Evolutionary conservation across 1,140 invertebrate species (phyloP), one percentile per base, ranked within the genome.

Genomic region (Papilio xuthus): DNA sequence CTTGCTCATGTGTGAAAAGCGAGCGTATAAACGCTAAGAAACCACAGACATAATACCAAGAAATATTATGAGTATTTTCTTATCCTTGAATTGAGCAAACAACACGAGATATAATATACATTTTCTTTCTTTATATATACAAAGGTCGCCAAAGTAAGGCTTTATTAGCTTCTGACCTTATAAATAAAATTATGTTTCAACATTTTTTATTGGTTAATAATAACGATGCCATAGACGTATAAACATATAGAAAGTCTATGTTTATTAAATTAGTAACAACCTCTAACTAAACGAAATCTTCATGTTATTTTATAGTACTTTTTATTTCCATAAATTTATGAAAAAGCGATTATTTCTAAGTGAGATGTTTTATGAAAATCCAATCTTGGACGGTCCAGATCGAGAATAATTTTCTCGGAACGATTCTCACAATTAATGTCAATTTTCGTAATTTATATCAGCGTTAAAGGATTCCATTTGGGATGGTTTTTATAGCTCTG

Each of bases 391-490:
- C 50, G n/a, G 53, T 76, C 50, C 42, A 63, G 41, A 20, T 63
- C 53, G 50, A 60, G 74, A 76, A 60, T 76, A 76, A 76, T 76
- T 76, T 53, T 76, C 74, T 76, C 53, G 53, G 32, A 63, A 56
- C 74, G 53, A 76, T 75, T 75, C 18, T 50, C 28, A 56, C 26
- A 28, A 75, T 76, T 76, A 76, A 76, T 60, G 74, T 63, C 74
- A 76, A 76, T 76, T 76, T 76, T 76, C 28, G n/a, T 63, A 60
- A 76, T 76, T 76, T 76, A 76, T 76, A 63, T 60, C 50, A 63
- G 53, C 23, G 74, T 76, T 76, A 76, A 76, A 76, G 74, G 74
- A 76, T 63, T 76, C 74, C 74, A 76, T 76, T 76, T 76, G 32
- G 53, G 74, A 76, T 32, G 74, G 74, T 76, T 76, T 74, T 76